Base-by-base conservation (phyloP, 92 coral and sea anemone species). In the Zoanthus sociatus region DNA sequence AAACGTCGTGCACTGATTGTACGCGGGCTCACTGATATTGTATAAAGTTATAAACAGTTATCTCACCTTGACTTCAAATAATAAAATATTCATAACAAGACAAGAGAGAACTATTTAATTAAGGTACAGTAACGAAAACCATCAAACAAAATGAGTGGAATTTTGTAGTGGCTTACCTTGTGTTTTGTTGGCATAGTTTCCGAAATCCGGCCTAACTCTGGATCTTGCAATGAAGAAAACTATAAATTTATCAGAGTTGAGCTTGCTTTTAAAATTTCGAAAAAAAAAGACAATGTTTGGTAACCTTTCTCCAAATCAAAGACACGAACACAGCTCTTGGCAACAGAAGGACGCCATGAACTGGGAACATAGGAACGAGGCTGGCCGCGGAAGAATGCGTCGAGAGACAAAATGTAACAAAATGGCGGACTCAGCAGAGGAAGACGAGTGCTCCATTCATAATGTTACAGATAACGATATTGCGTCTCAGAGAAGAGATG, bases 391-490 rank as follows among this genome's bases (percentile, higher is more conserved):
- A 86, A 87, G 93, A 91, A 78, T 84, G 91, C 87, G 94, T 84
- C 60, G 58, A 51, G 86, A 78, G 83, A 67, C 87, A 74, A 88
- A 76, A 75, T 77, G 94, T 56, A 84, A 84, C 77, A 91, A 84
- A 81, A 91, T 91, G 94, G 94, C 94, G 94, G 94, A 91, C 89
- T 78, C 94, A 87, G 93, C 84, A 81, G 93, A 87, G 51, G 87
- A 91, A 88, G 91, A 91, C 15, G 91, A 84, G 71, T 55, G 89
- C 73, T 83, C 85, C 66, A 70, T 45, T 73, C 77, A 33, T 78
- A 64, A 91, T 88, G 71, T 69, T 78, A 77, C 86, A 82, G 87
- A 84, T 58, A 88, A 84, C 78, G 63, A 70, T 83, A 71, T 20
- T 10, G 16, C 54, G 66, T 84, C 71, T 71, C 72, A 78, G 73